Evolutionary conservation across 2,888 invertebrate genomes (phyloP), one percentile per base, ranked within the genome.

Genomic region (Lucinisca nassula): DNA sequence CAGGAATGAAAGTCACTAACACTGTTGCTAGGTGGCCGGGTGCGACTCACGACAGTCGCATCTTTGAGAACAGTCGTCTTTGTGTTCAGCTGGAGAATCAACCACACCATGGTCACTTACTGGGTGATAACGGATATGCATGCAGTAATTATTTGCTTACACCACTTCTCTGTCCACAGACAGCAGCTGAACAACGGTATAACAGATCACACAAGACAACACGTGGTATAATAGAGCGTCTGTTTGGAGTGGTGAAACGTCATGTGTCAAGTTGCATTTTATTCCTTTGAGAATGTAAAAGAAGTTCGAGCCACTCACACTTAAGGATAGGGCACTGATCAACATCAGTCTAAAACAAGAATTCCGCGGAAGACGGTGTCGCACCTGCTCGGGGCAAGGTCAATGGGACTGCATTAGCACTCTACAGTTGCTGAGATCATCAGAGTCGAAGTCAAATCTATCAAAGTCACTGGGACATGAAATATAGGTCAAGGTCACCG

Each of bases 211-310:
- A 30, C 12, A 51, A 32, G 21, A 75, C 14, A 30, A 75, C 75
- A 30, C 74, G 74, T 74, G 74, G 74, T 12, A 74, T 40, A 38
- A 74, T 74, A 40, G 74, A 74, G 30, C 74, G 74, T 38, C 45
- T 40, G 45, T 27, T 27, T 27, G 58, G 58, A 27, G 24, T n/a
- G 17, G n/a, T 74, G 24, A 74, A 40, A 74, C 40, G 45, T 30
- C 27, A 27, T n/a, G n/a, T n/a, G n/a, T n/a, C n/a, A n/a, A n/a
- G 40, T 74, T 74, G 12, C 45, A 74, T 27, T 74, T 40, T 27
- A 10, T 40, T 21, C 45, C 38, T 12, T 40, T 24, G 12, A 6
- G 8, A 24, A n/a, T 74, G 30, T 6, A 3, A 35, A 37, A 32
- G 35, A 70, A n/a, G 35, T 35, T 70, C 10, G 35, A n/a, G 35